These are phyloP conservation scores for Drosophila pallidifrons DNA, from an alignment of 1,140 invertebrate genomes.

Conservation along the genomic window DNA sequence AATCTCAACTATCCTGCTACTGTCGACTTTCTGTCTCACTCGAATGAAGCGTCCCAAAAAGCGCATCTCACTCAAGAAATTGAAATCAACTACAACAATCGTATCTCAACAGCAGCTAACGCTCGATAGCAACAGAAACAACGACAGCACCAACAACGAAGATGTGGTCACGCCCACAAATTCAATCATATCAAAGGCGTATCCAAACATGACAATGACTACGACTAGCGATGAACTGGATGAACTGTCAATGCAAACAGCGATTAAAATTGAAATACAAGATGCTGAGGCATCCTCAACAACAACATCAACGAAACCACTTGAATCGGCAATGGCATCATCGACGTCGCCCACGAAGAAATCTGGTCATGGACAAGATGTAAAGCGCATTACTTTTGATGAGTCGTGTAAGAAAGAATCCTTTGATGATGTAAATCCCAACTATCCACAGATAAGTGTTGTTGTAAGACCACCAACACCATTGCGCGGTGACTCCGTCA, in stretches of 20 bases:
- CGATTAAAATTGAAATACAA: constrained; percentile 77
- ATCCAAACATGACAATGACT: constrained; percentile 43
- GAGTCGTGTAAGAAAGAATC: constrained; percentile 85
- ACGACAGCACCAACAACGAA: constrained; percentile 32
- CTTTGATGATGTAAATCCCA: constrained; percentile 85
- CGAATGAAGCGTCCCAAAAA: constrained; percentile 78
- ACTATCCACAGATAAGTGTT: constrained; percentile 88
- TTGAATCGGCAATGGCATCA: constrained; percentile 62
- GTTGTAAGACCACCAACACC: constrained; percentile 90
- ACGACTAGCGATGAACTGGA: constrained; percentile 69
- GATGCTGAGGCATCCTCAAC: constrained; percentile 57
- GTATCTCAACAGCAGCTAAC: constrained; percentile 82
- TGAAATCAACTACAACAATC: constrained; percentile 66
- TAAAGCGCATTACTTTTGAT: constrained; percentile 85
- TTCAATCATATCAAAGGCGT: constrained; percentile 25
- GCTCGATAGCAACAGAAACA: constrained; percentile 59
- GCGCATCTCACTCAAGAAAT: constrained; percentile 78
- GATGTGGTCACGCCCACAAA: constrained; percentile 59
- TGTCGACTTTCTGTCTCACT: constrained; percentile 39
- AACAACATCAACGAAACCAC: constrained; percentile 40
- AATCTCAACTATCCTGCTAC: constrained; percentile 48
- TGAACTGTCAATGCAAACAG: constrained; percentile 80
- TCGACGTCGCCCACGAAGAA: constrained; percentile 76
- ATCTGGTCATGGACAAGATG: constrained; percentile 81
- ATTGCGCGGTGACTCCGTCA: constrained; percentile 82